Evolutionary conservation across 2,113 vertebrate species (phyloP).

Genomic region (human): DNA sequence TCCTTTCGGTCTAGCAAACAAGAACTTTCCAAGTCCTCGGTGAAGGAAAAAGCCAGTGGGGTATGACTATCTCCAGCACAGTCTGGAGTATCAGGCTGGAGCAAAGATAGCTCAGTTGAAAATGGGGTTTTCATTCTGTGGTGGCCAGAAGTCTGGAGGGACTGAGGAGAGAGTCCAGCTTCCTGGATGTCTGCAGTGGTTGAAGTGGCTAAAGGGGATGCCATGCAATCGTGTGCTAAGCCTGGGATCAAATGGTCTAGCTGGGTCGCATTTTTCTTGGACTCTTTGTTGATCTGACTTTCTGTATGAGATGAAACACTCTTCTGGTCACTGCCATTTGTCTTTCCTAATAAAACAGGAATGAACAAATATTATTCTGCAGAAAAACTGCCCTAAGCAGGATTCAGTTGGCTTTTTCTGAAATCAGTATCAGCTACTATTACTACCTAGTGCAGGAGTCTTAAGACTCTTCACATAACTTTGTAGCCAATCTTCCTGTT

Average conservation of each 20-base stretch:
- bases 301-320: neutral
- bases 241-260: neutral
- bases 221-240: neutral
- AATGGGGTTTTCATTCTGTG: neutral
- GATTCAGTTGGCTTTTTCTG: conserved; percentile 35
- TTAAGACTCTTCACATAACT: neutral
- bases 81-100: neutral
- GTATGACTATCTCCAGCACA: neutral
- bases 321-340: conserved; percentile 58
- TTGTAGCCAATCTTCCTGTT: neutral
- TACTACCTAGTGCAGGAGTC: neutral
- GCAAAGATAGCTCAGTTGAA: conserved; percentile 13
- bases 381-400: conserved; percentile 25
- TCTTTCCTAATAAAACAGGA: conserved; percentile 63
- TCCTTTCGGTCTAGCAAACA: neutral
- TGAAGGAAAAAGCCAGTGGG: conserved; percentile 7
- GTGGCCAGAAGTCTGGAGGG: neutral
- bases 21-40: neutral
- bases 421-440: neutral
- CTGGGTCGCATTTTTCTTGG: conserved; percentile 25
- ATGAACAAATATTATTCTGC: neutral
- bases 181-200: conserved; percentile 57
- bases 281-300: conserved; percentile 19
- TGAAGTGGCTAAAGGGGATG: conserved; percentile 53
- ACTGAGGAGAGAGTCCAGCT: conserved; percentile 6